phyloP scores from a whole-genome alignment of 1,140 invertebrate species.

The Phortica variegata region DNA sequence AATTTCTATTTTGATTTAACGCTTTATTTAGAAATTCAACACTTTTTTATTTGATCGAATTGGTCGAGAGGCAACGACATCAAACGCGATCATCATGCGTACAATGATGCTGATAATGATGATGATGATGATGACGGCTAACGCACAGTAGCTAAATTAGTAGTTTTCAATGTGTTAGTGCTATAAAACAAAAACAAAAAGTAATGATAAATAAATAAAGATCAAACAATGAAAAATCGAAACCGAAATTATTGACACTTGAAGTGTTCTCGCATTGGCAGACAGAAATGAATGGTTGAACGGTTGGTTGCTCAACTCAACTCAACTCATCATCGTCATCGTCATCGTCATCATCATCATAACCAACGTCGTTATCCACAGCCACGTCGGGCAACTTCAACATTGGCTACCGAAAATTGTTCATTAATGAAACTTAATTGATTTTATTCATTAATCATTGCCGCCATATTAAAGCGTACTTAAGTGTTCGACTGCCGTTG shows the following conservation, averaged over 20 bases:
- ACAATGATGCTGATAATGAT: no score
- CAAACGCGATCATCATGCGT: no score
- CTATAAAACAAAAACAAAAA: background rate
- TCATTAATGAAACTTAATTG: constrained; percentile 56
- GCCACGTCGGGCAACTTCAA: background rate
- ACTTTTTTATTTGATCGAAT: no score
- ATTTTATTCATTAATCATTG: constrained; percentile 56
- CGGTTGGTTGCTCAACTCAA: constrained; percentile 6
- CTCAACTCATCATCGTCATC: constrained; percentile 1
- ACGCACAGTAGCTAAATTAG: no score
- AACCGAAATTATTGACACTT: constrained; percentile 53
- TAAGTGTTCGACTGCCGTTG: no score
- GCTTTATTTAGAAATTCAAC: no score
- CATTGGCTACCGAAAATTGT: constrained; percentile 42
- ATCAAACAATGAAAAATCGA: constrained; percentile 23
- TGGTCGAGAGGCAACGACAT: no score
- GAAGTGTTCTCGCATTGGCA: constrained; percentile 23
- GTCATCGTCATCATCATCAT: constrained; percentile 20
- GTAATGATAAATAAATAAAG: constrained; percentile 4
- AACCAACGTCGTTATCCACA: constrained; percentile 10
- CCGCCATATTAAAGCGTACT: constrained; percentile 13
- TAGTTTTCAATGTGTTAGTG: no score
- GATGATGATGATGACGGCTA: no score
- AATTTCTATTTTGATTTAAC: no score
- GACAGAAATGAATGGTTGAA: background rate